A percentile compares a stretch with the other conserved stretches of the same genome.
Evolutionary conservation across 2,888 invertebrate species (phyloP).

Genomic region (Agonopterix arenella): DNA sequence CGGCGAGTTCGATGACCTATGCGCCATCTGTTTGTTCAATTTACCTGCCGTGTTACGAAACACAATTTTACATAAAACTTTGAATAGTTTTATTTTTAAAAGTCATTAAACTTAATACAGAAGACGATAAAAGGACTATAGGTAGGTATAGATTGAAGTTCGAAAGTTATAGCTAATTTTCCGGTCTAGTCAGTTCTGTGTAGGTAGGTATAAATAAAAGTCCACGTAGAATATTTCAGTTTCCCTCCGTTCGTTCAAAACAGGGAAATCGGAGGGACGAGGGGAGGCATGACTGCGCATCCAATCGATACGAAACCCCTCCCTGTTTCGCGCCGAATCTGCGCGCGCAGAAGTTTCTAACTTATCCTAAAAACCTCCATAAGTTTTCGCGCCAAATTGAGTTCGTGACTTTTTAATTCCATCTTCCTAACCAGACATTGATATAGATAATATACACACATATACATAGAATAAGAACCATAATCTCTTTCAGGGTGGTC

Average conservation of each 20-base stretch:
- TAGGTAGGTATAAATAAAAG: conserved; percentile 22
- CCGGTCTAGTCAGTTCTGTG: conserved; percentile 12
- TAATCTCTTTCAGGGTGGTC: too few relatives aligned
- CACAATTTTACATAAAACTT: too few relatives aligned
- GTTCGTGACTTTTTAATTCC: conserved; percentile 8
- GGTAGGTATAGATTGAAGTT: not conserved
- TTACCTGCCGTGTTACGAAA: too few relatives aligned
- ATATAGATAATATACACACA: too few relatives aligned
- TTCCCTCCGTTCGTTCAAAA: conserved; percentile 36
- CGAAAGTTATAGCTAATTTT: conserved; percentile 2
- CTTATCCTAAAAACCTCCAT: conserved; percentile 11
- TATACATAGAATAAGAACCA: too few relatives aligned
- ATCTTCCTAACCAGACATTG: too few relatives aligned
- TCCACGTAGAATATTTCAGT: conserved; percentile 33
- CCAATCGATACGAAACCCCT: conserved; percentile 63
- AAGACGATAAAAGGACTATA: too few relatives aligned
- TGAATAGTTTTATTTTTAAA: too few relatives aligned
- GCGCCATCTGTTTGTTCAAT: conserved; percentile 20
- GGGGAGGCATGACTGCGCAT: conserved; percentile 37
- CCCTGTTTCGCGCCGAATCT: conserved; percentile 25
- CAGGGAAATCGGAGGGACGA: conserved; percentile 27
- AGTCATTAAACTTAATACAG: too few relatives aligned
- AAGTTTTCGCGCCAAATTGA: conserved; percentile 47
- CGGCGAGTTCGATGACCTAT: conserved; percentile 17
- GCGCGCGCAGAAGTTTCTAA: conserved; percentile 54